These are phyloP conservation scores for Hypothenemus hampei DNA, from an alignment of 1,140 invertebrate species.

Conservation along the genomic window DNA sequence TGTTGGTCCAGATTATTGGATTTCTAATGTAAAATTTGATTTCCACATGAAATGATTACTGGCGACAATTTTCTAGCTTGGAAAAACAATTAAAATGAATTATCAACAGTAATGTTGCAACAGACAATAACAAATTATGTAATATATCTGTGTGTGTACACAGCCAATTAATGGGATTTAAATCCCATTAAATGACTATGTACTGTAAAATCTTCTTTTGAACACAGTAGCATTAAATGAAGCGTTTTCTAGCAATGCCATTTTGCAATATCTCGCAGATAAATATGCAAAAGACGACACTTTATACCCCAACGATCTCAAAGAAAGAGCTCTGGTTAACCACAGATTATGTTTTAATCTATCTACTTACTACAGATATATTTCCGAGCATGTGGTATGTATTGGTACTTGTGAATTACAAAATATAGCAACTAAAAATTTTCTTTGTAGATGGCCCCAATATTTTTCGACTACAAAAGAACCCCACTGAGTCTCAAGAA, in stretches of 20 bases:
- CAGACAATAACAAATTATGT: too few species aligned
- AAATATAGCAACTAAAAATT: neutral
- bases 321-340: constrained; percentile 65
- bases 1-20: too few species aligned
- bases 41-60: too few species aligned
- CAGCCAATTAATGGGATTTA: neutral
- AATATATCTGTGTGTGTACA: too few species aligned
- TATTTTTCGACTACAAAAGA: constrained; percentile 67
- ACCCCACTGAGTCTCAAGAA: constrained; percentile 61
- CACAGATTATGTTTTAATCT: constrained; percentile 72
- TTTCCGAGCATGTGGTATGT: constrained; percentile 52
- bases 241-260: constrained; percentile 57
- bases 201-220: too few species aligned
- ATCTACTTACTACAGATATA: constrained; percentile 66
- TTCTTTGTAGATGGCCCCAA: constrained; percentile 58
- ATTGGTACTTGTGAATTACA: neutral
- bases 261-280: constrained; percentile 71
- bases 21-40: too few species aligned
- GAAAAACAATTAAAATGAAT: too few species aligned
- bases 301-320: constrained; percentile 65
- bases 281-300: constrained; percentile 59
- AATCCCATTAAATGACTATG: neutral
- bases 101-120: too few species aligned
- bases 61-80: too few species aligned
- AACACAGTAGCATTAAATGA: neutral